phyloP scores from a whole-genome alignment of 2,113 vertebrate genomes.

The Antechinus stuartii region DNA sequence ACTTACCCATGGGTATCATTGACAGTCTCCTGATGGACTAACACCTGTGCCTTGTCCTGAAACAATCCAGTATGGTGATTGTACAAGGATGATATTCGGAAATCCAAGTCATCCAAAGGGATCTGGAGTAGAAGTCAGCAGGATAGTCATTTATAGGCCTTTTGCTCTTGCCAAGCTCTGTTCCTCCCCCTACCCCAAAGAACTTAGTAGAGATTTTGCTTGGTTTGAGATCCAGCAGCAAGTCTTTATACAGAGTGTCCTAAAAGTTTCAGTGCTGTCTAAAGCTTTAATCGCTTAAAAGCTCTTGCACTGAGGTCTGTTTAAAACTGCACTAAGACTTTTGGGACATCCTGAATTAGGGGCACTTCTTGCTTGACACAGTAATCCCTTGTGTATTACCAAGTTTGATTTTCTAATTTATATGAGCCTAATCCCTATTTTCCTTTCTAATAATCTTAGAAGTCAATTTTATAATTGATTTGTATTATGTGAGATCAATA shows the following conservation, averaged over 20 bases:
- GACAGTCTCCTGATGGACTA: conserved; percentile 84
- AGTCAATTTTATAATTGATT: not conserved
- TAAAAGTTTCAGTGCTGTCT: not conserved
- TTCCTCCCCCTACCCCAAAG: not conserved
- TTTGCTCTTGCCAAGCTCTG: not conserved
- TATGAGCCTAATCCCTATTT: not conserved
- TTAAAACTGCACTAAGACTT: not conserved
- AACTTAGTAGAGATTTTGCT: not conserved
- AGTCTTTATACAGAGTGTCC: not conserved
- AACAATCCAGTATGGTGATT: conserved; percentile 86
- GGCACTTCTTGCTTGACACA: not conserved
- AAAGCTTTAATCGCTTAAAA: not conserved
- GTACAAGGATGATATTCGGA: conserved; percentile 87
- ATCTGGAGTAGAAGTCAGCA: conserved; percentile 73
- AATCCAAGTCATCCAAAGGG: conserved; percentile 88
- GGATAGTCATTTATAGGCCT: not conserved
- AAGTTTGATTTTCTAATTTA: not conserved
- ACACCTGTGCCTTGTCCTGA: conserved; percentile 83
- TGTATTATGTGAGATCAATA: not conserved
- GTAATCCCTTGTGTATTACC: not conserved
- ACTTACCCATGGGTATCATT: conserved; percentile 78
- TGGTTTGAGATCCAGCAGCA: not conserved
- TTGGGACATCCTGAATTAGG: not conserved
- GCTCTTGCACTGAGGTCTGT: not conserved
- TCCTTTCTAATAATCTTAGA: not conserved